Base-by-base conservation (phyloP, 2,113 vertebrate species). In the Enhydra lutris region DNA sequence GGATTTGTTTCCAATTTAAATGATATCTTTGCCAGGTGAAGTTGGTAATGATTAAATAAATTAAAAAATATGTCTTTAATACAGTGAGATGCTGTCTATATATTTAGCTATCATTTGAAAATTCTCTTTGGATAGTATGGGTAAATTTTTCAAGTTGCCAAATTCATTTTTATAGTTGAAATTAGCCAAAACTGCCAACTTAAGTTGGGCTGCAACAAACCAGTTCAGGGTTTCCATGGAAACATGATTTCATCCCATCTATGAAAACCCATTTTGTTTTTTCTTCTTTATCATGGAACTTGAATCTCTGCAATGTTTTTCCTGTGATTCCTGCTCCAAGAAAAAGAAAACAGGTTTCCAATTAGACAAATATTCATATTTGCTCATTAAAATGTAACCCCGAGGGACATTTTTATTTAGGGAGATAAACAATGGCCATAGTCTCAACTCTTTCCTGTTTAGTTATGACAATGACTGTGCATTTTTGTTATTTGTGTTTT, bases 221-320 rank as follows among this genome's bases (percentile, higher is more conserved):
- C 71, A 97, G 96, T 91, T 45, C 74, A 87, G 94, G 17, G 79
- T 98, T 97, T 97, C 96, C 94, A 87, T 98, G 76, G 96, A 98
- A 98, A 98, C 88, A 97, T 98, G 81, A 99, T 98, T 98, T 99
- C 97, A 98, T 97, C 80, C 84, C 0, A 0, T 94, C 91, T 97
- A 86, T 82, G 84, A 98, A 98, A 98, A 65, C 57, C 86, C 47
- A 12, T 93, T 92, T 83, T 98, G 87, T 98, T 97, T 97, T 97
- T 98, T 96, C 89, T 96, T n/a, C 96, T 98, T 98, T 99, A 99
- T 99, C 98, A 96, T 96, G 89, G 73, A 98, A 98, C 78, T 97
- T 98, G 97, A 98, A 81, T 98, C 94, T 97, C 79, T 92, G 95
- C 47, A 97, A 96, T 97, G 95, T 95, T 98, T 98, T 98, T 79